A percentile compares a stretch with the other conserved stretches of the same genome.
Conservation (phyloP, 1,140 invertebrate species). For the Brachionus rubens region DNA sequence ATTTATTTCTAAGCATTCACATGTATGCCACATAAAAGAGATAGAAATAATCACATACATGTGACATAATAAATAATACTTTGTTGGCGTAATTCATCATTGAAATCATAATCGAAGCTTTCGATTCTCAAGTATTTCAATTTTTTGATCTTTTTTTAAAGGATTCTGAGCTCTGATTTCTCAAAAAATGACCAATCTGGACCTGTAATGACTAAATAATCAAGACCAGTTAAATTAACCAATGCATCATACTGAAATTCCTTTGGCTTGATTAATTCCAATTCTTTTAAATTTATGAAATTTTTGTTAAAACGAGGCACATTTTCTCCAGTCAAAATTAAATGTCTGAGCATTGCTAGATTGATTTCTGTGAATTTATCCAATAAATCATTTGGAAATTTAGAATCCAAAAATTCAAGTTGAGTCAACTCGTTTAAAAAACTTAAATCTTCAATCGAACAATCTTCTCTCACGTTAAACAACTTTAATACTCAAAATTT, state of each 20-base stretch:
- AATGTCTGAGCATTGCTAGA: neutral
- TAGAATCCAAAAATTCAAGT: neutral
- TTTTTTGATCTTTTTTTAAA: neutral
- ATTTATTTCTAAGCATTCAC: too few species aligned
- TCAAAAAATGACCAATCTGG: neutral
- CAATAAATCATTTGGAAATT: neutral
- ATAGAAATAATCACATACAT: too few species aligned
- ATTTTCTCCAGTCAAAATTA: neutral
- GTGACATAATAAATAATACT: neutral
- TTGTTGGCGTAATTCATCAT: neutral
- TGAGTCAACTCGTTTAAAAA: neutral
- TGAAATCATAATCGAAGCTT: neutral
- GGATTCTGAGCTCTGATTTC: neutral
- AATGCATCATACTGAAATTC: neutral
- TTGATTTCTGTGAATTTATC: neutral
- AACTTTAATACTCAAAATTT: neutral
- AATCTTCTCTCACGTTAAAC: neutral
- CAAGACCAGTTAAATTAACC: constrained; percentile 1
- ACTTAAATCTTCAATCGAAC: neutral
- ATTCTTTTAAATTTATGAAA: neutral
- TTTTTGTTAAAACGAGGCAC: neutral
- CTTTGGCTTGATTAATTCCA: constrained; percentile 4
- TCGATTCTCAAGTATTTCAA: constrained; percentile 1
- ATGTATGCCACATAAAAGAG: too few species aligned
- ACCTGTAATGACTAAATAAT: neutral